phyloP scores from a whole-genome alignment of 2,888 invertebrate species.

The Ochropacha duplaris region DNA sequence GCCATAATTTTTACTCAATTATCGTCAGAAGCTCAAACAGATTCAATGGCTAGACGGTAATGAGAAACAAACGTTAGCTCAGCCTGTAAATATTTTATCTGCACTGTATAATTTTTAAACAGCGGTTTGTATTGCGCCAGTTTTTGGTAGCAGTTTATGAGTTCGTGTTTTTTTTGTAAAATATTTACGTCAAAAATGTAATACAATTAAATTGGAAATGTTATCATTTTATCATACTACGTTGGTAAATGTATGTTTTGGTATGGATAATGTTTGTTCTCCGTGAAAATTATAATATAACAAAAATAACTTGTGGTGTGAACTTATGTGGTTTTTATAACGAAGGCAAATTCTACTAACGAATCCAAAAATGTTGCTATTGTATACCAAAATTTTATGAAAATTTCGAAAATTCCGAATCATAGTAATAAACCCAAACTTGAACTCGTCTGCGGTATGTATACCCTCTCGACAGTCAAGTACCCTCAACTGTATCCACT shows the following conservation, averaged over 20 bases:
- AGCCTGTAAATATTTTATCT: slow-evolving; percentile 41
- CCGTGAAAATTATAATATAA: no score
- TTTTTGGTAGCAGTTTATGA: neutral
- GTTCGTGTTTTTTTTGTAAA: no score
- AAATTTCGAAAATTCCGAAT: slow-evolving; percentile 26
- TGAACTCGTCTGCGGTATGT: slow-evolving; percentile 46
- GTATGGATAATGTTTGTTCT: no score
- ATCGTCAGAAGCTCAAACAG: slow-evolving; percentile 26
- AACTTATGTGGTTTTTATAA: neutral
- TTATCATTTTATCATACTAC: no score
- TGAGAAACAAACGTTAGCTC: slow-evolving; percentile 61
- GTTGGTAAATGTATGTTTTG: no score
- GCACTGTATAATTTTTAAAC: slow-evolving; percentile 25
- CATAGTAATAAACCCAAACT: slow-evolving; percentile 28
- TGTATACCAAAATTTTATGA: neutral
- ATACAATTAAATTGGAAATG: no score
- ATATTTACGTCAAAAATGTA: no score
- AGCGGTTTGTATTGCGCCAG: neutral
- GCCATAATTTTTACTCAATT: slow-evolving; percentile 10
- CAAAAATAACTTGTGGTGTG: no score
- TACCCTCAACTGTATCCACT: slow-evolving; percentile 56
- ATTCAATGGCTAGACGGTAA: slow-evolving; percentile 28
- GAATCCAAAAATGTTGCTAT: neutral
- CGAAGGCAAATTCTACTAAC: neutral
- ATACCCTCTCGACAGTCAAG: slow-evolving; percentile 48